phyloP scores from a whole-genome alignment of 2,113 vertebrate genomes.

The Regulus satrapa region DNA sequence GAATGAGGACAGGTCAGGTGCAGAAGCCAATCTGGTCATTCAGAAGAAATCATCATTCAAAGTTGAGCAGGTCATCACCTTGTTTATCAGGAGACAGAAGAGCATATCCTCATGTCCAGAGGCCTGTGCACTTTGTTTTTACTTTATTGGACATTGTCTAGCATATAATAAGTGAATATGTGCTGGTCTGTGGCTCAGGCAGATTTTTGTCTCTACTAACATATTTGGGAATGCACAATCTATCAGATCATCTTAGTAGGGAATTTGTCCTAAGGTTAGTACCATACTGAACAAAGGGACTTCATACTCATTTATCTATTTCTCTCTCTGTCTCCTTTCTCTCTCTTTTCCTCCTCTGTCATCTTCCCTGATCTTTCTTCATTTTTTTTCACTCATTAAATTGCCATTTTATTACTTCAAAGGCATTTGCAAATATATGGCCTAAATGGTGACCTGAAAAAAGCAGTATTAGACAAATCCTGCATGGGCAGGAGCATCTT shows the following conservation, averaged over 20 bases:
- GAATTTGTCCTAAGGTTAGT: not conserved
- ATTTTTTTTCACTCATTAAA: not conserved
- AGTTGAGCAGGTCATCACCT: not conserved
- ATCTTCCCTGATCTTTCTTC: not conserved
- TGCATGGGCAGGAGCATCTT: fast-evolving
- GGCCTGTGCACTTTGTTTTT: not conserved
- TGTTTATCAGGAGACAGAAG: not conserved
- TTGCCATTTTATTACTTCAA: not conserved
- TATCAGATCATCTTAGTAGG: not conserved
- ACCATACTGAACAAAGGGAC: not conserved
- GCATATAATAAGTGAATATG: not conserved
- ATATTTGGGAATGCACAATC: not conserved
- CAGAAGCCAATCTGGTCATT: not conserved
- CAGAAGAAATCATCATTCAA: not conserved
- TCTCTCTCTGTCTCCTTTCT: not conserved
- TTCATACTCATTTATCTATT: not conserved
- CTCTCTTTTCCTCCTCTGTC: not conserved
- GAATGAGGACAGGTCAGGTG: not conserved
- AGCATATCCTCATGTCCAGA: not conserved
- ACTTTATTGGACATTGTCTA: not conserved
- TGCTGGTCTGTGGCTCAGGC: not conserved
- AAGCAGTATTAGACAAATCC: not conserved
- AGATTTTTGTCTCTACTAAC: not conserved
- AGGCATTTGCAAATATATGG: not conserved
- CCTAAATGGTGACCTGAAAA: not conserved